Base-by-base conservation (phyloP, 2,113 vertebrate genomes). In the Sarotherodon lohbergeri region DNA sequence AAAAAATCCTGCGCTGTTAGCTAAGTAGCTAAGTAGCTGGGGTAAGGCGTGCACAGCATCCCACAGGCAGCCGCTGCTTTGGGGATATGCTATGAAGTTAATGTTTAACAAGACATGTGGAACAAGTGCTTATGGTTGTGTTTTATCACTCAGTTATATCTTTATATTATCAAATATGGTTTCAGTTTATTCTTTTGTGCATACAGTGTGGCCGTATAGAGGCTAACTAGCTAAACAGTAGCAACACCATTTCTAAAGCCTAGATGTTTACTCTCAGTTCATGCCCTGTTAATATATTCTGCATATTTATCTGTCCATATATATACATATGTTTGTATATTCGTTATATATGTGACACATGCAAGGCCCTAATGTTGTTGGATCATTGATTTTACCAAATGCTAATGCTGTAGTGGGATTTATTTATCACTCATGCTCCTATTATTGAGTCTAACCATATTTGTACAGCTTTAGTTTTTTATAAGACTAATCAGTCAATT, bases 401-500 rank as follows among this genome's bases (percentile, higher is more conserved):
- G n/a, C n/a, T 43, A n/a, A 71, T 43, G 66, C 43, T 71, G 7
- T 22, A 41, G 39, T 46, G 66, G 22, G 12, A 71, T 73, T 73
- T 1, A 46, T 39, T 68, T 39, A 0, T 12, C 4, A 3, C 22
- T 46, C n/a, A 1, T 39, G 19, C 34, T 68, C 34, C 0, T 16
- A 0, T 71, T 71, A 43, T 16, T 39, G 34, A 66, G 39, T 73
- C 14, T 0, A 27, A 17, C 46, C 22, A 32, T 50, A 2, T 78
- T 17, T 29, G 9, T 16, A 11, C 22, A 29, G 9, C 24, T 48
- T 17, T 27, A 43, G 0, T 0, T 50, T 39, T 66, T 66, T 39
- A 66, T 66, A 12, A 66, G 17, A 66, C 19, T 39, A 66, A 5
- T 66, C 17, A 39, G 17, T 1, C 0, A 2, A 66, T n/a, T 39